Base-by-base conservation (phyloP, 2,113 vertebrate species). In the Pygoscelis adeliae region DNA sequence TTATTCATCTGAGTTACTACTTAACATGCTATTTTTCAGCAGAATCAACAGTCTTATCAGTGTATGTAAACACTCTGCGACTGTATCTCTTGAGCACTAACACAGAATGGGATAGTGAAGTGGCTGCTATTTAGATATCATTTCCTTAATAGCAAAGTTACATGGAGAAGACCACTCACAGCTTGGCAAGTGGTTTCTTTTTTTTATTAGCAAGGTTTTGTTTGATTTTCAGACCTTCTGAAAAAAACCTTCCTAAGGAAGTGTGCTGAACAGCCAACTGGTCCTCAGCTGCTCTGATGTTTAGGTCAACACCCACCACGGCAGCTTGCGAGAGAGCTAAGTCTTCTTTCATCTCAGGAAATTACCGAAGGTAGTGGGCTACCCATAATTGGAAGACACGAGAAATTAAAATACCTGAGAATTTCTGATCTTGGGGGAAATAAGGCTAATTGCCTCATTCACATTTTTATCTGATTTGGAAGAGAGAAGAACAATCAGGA, bases 31-130 rank as follows among this genome's bases (percentile, higher is more conserved):
- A 89, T 74, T 86, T 95, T 93, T 94, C 95, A 98, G 78, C 82
- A 94, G 74, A 91, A 96, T 91, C 95, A 96, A 93, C 93, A 97
- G 38, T 87, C 93, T 98, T 97, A 97, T 97, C 89, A 82, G 58
- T 65, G 83, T 96, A 66, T 82, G 91, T 92, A 98, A 98, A 98
- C 95, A 98, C n/a, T 55, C 55, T 89, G 65, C 3, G 34, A 77
- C 93, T 90, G 71, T 81, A 87, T 97, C 87, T 96, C 86, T 95
- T 62, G 95, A 98, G 70, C 86, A 90, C 95, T 93, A 89, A 80
- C 65, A 92, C 47, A 95, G 92, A 87, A 78, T 71, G 69, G 94
- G 86, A 97, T 90, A 93, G 86, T 72, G 52, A 97, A 97, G 89
- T 95, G 87, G 69, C 93, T 97, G 84, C n/a, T 94, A 83, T 97